These are phyloP conservation scores for Tragelaphus buxtoni DNA, from an alignment of 2,113 vertebrate species.

Conservation along the genomic window DNA sequence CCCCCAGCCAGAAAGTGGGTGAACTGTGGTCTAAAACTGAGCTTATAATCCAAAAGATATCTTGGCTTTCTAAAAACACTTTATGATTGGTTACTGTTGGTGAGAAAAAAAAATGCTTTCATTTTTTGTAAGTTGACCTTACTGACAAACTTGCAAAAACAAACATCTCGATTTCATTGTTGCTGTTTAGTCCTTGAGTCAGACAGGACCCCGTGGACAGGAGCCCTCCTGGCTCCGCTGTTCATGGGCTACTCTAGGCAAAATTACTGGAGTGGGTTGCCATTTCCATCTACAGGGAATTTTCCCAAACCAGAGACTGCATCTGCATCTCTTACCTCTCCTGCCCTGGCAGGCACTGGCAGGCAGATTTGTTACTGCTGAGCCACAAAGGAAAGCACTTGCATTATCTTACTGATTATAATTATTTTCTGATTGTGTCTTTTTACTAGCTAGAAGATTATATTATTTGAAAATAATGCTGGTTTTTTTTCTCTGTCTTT, in stretches of 20 bases:
- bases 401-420: neutral
- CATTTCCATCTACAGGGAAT: neutral
- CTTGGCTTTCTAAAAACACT: neutral
- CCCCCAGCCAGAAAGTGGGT: neutral
- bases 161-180: neutral
- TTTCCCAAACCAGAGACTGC: neutral
- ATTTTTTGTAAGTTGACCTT: neutral
- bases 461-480: neutral
- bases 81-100: neutral
- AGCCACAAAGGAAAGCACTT: neutral
- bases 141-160: neutral
- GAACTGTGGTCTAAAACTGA: neutral
- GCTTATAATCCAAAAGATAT: neutral
- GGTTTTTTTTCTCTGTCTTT: neutral
- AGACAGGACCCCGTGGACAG: neutral
- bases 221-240: neutral
- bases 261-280: neutral
- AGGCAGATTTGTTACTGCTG: neutral
- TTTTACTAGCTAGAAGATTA: neutral
- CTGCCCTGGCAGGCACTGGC: neutral
- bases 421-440: neutral
- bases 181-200: neutral
- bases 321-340: neutral
- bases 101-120: neutral
- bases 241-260: neutral